These are phyloP conservation scores for Engraulis encrasicolus DNA, from an alignment of 2,113 vertebrate species.

Conservation along the genomic window DNA sequence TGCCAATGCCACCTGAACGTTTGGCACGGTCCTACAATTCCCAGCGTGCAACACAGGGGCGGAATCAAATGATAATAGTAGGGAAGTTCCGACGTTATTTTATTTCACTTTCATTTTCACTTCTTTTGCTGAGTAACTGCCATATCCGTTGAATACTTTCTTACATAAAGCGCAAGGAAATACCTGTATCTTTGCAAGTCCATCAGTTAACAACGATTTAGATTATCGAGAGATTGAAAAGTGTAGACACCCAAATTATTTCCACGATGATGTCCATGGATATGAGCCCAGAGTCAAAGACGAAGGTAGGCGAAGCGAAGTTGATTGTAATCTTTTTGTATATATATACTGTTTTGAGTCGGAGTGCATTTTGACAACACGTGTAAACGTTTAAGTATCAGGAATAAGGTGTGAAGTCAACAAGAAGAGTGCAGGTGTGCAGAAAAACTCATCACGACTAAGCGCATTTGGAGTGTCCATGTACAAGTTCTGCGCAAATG, in stretches of 20 bases:
- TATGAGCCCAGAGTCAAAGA: constrained; percentile 67
- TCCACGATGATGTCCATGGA: constrained; percentile 67
- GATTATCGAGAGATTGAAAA: background rate
- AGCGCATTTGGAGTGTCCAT: no score
- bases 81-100: constrained; percentile 44
- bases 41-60: constrained; percentile 57
- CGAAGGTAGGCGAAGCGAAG: constrained; percentile 65
- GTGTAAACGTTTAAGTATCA: no score
- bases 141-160: background rate
- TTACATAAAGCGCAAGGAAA: background rate
- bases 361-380: no score
- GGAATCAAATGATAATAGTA: constrained; percentile 45
- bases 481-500: no score
- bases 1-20: background rate
- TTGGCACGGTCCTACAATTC: constrained; percentile 42
- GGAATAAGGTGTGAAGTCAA: no score
- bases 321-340: background rate
- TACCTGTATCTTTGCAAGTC: background rate
- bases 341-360: no score
- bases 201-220: background rate
- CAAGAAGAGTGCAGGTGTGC: background rate
- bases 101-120: constrained; percentile 75
- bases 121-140: constrained; percentile 67
- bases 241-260: background rate
- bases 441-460: background rate